A percentile compares a stretch with the other conserved stretches of the same genome.
These are phyloP conservation scores for Stictocephala bisonia DNA, from an alignment of 2,888 invertebrate species.

Conservation along the genomic window DNA sequence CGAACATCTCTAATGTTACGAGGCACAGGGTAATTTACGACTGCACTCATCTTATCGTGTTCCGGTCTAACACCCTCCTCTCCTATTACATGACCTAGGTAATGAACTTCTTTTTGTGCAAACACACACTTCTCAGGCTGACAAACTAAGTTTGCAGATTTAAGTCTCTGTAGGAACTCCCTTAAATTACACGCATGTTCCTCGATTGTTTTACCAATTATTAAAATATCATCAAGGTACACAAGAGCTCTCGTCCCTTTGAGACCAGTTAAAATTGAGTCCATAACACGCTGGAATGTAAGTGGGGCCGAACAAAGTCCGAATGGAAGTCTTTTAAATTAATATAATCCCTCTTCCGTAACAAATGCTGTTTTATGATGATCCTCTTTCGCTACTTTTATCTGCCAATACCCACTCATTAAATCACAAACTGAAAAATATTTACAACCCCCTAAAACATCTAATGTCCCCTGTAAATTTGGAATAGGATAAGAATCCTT, in stretches of 20 bases:
- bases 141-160: background rate
- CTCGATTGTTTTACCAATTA: background rate
- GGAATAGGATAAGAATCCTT: too few species aligned
- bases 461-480: too few species aligned
- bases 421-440: too few species aligned
- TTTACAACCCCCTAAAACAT: too few species aligned
- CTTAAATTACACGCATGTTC: background rate
- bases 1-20: slow-evolving; percentile 4
- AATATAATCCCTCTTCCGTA: slow-evolving; percentile 59
- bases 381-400: too few species aligned
- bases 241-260: too few species aligned
- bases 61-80: background rate
- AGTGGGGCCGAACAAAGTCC: slow-evolving; percentile 59
- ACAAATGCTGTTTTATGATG: too few species aligned
- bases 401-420: too few species aligned
- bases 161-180: background rate
- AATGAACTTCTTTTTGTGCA: background rate
- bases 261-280: too few species aligned
- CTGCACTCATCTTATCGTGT: background rate
- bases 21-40: background rate
- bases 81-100: slow-evolving; percentile 22
- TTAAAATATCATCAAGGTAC: background rate
- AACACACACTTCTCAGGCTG: background rate
- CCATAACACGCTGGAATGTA: slow-evolving; percentile 61
- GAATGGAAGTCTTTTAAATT: slow-evolving; percentile 60